phyloP scores from a whole-genome alignment of 2,113 vertebrate species.

The Gobiocypris rarus region DNA sequence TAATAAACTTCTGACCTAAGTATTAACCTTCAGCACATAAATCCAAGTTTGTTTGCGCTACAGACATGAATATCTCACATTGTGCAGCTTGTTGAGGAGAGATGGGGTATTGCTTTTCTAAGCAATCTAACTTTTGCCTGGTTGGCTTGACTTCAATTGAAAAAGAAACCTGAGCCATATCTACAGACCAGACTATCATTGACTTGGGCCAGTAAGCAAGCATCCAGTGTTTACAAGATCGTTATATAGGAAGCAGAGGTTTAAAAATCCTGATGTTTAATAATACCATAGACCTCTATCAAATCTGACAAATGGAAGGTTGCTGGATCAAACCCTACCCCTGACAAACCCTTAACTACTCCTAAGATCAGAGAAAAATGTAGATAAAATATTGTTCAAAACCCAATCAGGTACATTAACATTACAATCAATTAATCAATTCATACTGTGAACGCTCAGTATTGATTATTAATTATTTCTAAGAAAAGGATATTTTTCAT shows the following conservation, averaged over 20 bases:
- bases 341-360: too few species aligned
- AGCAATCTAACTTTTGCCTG: not conserved
- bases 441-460: too few species aligned
- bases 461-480: too few species aligned
- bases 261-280: too few species aligned
- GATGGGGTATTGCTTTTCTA: not conserved
- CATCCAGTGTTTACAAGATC: not conserved
- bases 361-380: too few species aligned
- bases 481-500: too few species aligned
- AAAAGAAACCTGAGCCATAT: not conserved
- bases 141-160: not conserved
- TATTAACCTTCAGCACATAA: not conserved
- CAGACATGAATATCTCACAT: not conserved
- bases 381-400: not conserved
- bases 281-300: too few species aligned
- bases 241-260: not conserved
- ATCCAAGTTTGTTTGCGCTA: not conserved
- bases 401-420: too few species aligned
- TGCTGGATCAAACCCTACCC: not conserved
- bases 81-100: not conserved
- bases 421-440: too few species aligned
- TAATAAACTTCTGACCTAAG: not conserved
- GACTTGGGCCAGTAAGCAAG: not conserved
- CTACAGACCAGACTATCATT: not conserved
- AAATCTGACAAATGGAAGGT: not conserved